Conservation (phyloP, 2,113 vertebrate genomes). For the Phainopepla nitens region DNA sequence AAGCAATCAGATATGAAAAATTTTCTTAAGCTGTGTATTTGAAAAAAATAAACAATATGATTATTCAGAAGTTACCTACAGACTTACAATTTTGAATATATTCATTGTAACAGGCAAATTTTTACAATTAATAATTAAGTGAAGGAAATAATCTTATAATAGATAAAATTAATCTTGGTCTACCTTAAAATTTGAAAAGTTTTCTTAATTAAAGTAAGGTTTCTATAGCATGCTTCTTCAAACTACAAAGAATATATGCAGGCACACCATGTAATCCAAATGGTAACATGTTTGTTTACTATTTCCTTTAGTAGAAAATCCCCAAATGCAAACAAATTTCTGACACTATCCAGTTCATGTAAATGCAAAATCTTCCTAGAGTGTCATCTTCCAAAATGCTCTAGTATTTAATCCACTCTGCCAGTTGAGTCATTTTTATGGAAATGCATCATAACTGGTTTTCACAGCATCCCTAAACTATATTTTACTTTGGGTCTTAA, state of each 20-base stretch:
- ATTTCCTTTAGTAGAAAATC: slow-evolving; percentile 24
- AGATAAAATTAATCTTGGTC: neutral
- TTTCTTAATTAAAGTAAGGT: neutral
- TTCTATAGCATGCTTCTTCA: neutral
- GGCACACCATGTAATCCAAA: neutral
- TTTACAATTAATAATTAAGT: neutral
- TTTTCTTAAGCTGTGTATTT: neutral
- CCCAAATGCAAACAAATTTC: slow-evolving; percentile 23
- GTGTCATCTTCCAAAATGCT: slow-evolving; percentile 24
- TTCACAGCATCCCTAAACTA: neutral
- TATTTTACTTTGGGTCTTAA: slow-evolving; percentile 31
- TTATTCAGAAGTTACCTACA: neutral
- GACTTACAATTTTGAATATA: neutral
- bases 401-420: slow-evolving; percentile 7
- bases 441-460: neutral
- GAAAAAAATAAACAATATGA: neutral
- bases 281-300: slow-evolving; percentile 8
- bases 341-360: neutral
- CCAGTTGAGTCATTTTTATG: slow-evolving; percentile 7
- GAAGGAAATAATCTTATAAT: neutral
- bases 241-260: neutral
- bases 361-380: slow-evolving; percentile 26
- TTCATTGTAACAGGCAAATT: neutral
- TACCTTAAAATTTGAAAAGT: neutral
- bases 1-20: neutral